Evolutionary conservation across 2,888 invertebrate species (phyloP).

Genomic region (Trichogramma evanescens): DNA sequence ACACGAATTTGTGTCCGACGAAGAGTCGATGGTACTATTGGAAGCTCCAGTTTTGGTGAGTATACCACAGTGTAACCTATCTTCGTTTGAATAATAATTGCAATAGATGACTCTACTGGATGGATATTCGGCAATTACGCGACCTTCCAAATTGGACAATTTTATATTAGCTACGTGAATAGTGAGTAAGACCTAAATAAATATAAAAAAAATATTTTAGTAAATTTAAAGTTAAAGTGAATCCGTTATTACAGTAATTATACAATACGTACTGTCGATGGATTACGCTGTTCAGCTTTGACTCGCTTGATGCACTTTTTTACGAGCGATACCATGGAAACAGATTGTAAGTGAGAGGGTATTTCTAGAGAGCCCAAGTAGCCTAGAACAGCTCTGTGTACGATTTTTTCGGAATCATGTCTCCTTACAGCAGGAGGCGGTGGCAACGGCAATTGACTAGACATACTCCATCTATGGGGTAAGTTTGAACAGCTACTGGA

Average conservation of each 20-base stretch:
- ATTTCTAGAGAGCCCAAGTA: slow-evolving; percentile 95
- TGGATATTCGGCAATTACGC: slow-evolving; percentile 78
- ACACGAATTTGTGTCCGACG: slow-evolving; percentile 63
- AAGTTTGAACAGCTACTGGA: slow-evolving; percentile 22
- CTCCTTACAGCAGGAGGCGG: slow-evolving; percentile 41
- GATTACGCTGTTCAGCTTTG: slow-evolving; percentile 80
- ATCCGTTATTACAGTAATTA: neutral
- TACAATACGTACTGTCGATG: slow-evolving; percentile 60
- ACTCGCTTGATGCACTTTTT: slow-evolving; percentile 82
- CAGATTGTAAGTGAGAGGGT: slow-evolving; percentile 72
- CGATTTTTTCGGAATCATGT: slow-evolving; percentile 50
- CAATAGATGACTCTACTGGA: slow-evolving; percentile 81
- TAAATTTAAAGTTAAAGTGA: neutral
- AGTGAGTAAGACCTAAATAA: slow-evolving; percentile 56
- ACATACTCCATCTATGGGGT: slow-evolving; percentile 45
- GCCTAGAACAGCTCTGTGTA: slow-evolving; percentile 81
- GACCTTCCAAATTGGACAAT: slow-evolving; percentile 70
- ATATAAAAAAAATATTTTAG: neutral
- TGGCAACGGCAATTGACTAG: slow-evolving; percentile 44
- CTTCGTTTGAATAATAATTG: slow-evolving; percentile 84
- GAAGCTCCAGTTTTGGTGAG: slow-evolving; percentile 70
- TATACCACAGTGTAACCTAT: slow-evolving; percentile 85
- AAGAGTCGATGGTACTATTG: slow-evolving; percentile 28
- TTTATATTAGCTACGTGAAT: slow-evolving; percentile 75
- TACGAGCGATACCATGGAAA: slow-evolving; percentile 68